phyloP scores from a whole-genome alignment of 2,888 invertebrate species.

The Macrostomum cliftonense region DNA sequence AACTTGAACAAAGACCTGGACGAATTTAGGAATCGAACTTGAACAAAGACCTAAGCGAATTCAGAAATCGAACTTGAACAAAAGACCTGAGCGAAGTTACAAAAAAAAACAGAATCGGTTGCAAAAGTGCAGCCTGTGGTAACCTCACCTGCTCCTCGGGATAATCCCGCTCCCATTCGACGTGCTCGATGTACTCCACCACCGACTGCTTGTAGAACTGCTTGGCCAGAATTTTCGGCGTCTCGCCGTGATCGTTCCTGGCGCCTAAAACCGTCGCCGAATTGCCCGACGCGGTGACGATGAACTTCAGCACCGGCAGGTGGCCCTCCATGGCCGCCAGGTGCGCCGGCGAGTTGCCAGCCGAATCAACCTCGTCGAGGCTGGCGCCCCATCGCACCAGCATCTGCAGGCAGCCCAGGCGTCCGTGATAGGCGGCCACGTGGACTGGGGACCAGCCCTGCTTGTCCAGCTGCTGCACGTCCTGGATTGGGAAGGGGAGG shows the following conservation, averaged over 20 bases:
- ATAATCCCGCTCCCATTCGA: slow-evolving; percentile 36
- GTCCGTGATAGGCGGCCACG: slow-evolving; percentile 33
- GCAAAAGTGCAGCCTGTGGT: too few species aligned
- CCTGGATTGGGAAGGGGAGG: slow-evolving; percentile 16
- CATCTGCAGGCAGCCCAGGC: slow-evolving; percentile 35
- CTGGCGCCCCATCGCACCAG: slow-evolving; percentile 33
- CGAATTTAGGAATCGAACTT: too few species aligned
- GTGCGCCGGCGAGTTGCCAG: slow-evolving; percentile 36
- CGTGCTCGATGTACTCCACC: slow-evolving; percentile 33
- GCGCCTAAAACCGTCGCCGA: slow-evolving; percentile 27
- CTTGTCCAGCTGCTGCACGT: slow-evolving; percentile 29
- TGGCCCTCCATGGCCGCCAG: slow-evolving; percentile 36
- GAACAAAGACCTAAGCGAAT: too few species aligned
- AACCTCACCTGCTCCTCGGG: slow-evolving; percentile 26
- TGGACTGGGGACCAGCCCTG: slow-evolving; percentile 36
- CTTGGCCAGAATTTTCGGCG: slow-evolving; percentile 34
- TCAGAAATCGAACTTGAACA: too few species aligned
- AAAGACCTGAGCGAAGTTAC: too few species aligned
- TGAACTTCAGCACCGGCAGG: slow-evolving; percentile 33
- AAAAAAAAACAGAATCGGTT: too few species aligned
- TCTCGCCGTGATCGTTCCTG: slow-evolving; percentile 38
- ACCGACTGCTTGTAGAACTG: slow-evolving; percentile 36
- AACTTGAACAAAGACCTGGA: too few species aligned
- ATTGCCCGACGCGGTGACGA: slow-evolving; percentile 24
- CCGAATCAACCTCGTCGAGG: slow-evolving; percentile 32